These are phyloP conservation scores for Carcharodon carcharias DNA, from an alignment of 2,797 vertebrate genomes.

Conservation along the genomic window DNA sequence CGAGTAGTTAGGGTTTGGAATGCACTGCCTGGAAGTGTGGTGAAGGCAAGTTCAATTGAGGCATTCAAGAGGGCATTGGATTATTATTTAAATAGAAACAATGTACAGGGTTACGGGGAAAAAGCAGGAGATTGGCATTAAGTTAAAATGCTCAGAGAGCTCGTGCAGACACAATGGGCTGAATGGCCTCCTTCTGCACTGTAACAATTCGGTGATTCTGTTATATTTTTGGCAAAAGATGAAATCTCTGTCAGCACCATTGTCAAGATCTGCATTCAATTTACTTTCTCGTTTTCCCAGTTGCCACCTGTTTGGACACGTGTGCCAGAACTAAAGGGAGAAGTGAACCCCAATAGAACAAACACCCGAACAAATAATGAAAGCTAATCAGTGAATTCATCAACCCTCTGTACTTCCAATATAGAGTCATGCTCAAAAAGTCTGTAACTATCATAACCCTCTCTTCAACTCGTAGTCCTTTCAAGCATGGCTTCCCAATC, in stretches of 20 bases:
- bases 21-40: too few species aligned
- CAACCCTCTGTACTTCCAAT: background rate
- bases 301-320: background rate
- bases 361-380: background rate
- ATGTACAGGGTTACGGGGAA: too few species aligned
- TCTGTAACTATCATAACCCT: background rate
- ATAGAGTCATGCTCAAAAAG: background rate
- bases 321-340: background rate
- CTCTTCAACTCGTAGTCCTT: background rate
- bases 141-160: too few species aligned
- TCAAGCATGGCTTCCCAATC: background rate
- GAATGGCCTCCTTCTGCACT: too few species aligned
- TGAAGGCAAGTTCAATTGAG: too few species aligned
- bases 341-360: background rate
- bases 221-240: background rate
- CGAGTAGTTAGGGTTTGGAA: too few species aligned
- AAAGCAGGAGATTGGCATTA: too few species aligned
- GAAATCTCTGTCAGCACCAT: background rate
- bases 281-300: background rate
- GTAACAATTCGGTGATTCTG: too few species aligned
- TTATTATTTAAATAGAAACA: too few species aligned
- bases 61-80: too few species aligned
- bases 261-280: background rate
- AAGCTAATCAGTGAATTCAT: background rate
- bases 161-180: too few species aligned